A percentile compares a stretch with the other conserved stretches of the same genome.
Conservation (phyloP, 2,113 vertebrate species). For the Actenoides lindsayi region DNA sequence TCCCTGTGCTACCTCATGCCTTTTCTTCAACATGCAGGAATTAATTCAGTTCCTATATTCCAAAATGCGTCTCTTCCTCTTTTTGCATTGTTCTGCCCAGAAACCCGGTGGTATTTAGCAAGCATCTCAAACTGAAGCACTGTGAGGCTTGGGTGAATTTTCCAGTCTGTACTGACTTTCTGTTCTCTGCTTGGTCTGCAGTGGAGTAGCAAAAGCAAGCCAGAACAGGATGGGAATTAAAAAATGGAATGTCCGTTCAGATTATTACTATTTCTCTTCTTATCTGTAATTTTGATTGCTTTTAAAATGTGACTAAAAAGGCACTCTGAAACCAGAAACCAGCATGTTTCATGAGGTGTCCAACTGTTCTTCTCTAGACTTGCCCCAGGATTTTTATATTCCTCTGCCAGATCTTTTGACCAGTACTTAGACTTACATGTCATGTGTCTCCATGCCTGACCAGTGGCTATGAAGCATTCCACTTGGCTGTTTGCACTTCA, state of each 20-base stretch:
- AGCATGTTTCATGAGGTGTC: neutral
- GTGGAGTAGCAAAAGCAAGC: neutral
- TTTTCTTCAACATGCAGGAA: neutral
- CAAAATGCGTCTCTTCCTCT: neutral
- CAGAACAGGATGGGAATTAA: neutral
- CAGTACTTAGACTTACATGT: fast-evolving
- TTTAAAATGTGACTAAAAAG: neutral
- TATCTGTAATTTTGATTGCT: neutral
- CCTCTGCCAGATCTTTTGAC: neutral
- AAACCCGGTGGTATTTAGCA: neutral
- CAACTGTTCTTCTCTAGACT: neutral
- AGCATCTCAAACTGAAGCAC: neutral
- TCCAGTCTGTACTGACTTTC: neutral
- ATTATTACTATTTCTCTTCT: neutral
- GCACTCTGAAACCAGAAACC: neutral
- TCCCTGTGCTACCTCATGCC: neutral
- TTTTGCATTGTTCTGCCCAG: neutral
- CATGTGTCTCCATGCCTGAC: neutral
- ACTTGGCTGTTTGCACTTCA: neutral
- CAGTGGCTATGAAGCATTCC: neutral
- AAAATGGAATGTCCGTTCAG: neutral
- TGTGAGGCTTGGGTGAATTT: neutral
- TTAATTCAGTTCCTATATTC: neutral
- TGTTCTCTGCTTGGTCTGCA: neutral
- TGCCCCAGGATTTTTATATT: neutral